Evolutionary conservation across 2,797 vertebrate species (phyloP), one percentile per base, ranked within the genome.

Genomic region (Austrolebias charrua): DNA sequence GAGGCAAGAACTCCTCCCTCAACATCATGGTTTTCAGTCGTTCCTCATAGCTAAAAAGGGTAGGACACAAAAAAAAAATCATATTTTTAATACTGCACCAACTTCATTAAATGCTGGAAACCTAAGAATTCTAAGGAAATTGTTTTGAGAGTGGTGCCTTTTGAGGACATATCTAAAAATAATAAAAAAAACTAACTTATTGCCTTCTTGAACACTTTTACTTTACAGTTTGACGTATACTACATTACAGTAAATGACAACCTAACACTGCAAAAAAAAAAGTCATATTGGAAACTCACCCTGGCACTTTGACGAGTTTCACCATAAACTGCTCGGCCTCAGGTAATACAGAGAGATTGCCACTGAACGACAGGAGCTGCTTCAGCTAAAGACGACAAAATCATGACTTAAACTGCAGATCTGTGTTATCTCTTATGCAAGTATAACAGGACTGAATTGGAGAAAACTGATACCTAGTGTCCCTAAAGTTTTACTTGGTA

Each of bases 301-400:
- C 82, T 7, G 91, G 85, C 62, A 95, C 78, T 70, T 90, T 89
- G 19, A 94, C 83, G 45, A 96, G 84, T 78, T 91, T 89, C 69
- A 93, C 88, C 83, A 94, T 91, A 69, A 95, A 95, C 43, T 77
- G 85, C 28, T 95, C 94, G 0, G 93, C 90, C 56, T 94, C 94
- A 0, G 92, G 80, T 52, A 95, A 73, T 42, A 42, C 71, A 15
- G 85, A 86, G 0, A 78, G 63, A 52, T 90, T 86, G 5, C 92
- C 94, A 45, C 54, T 87, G 76, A 91, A 95, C 0, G 87, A 84
- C 63, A 73, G 48, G 63, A 95, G 81, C 69, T 82, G 86, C 80
- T 90, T 93, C 58, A 92, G 80, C 94, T 95, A 75, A 6, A 44
- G 10, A 68, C 5, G 10, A 10, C 67, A 44, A 76, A 1, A 59